Conservation (phyloP, 2,797 vertebrate genomes). For the Prunella strophiata region DNA sequence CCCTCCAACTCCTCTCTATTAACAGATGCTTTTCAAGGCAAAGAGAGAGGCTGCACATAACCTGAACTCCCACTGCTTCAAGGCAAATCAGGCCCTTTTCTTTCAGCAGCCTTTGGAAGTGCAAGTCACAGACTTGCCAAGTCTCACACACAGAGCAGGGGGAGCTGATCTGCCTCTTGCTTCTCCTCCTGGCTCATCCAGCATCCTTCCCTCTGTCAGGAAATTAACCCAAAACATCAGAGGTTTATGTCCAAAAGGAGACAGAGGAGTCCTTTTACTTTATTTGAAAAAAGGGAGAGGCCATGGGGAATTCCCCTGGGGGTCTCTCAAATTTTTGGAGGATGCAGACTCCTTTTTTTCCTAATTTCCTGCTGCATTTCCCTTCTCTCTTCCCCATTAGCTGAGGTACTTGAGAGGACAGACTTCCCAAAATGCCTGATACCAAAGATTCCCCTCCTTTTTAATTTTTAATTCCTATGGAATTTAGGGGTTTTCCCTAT, state of each 20-base stretch:
- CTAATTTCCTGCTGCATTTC: not conserved
- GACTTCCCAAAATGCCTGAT: not conserved
- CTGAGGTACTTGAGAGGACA: not conserved
- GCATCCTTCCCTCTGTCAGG: not conserved
- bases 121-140: not conserved
- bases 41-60: not conserved
- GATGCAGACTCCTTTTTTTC: not conserved
- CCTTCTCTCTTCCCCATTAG: not conserved
- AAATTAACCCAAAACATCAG: not conserved
- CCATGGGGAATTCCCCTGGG: not conserved
- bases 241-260: not conserved
- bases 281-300: not conserved
- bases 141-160: not conserved
- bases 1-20: conserved; percentile 9
- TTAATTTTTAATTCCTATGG: not conserved
- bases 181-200: not conserved
- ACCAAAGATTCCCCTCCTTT: not conserved
- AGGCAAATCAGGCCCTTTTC: not conserved
- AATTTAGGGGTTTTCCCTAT: not conserved
- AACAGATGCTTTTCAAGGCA: conserved; percentile 21
- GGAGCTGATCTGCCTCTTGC: not conserved
- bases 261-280: not conserved
- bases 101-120: not conserved
- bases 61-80: not conserved
- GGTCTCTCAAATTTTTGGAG: not conserved